phyloP scores from a whole-genome alignment of 2,888 invertebrate species.

The Stegophylla sp. region DNA sequence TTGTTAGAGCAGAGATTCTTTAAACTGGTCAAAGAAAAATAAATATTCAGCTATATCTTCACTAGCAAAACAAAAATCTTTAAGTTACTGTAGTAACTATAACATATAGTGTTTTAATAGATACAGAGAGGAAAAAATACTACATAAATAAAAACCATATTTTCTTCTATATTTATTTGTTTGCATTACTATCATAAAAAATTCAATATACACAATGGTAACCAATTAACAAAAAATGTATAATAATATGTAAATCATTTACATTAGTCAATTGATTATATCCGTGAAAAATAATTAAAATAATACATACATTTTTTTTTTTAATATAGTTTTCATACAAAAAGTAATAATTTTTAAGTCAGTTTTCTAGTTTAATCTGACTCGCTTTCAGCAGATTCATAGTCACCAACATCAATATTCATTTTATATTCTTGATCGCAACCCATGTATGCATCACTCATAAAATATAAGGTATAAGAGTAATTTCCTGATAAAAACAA shows the following conservation, averaged over 20 bases:
- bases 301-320: neutral
- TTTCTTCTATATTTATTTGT: neutral
- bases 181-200: slow-evolving; percentile 17
- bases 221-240: slow-evolving; percentile 8
- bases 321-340: neutral
- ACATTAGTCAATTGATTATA: slow-evolving; percentile 13
- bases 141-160: neutral
- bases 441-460: slow-evolving; percentile 98
- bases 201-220: slow-evolving; percentile 20
- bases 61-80: neutral
- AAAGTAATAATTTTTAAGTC: slow-evolving; percentile 3
- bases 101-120: neutral
- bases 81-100: neutral
- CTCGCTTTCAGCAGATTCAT: slow-evolving; percentile 51
- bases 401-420: slow-evolving; percentile 78
- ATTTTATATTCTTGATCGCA: slow-evolving; percentile 99
- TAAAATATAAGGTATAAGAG: slow-evolving; percentile 94
- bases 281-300: slow-evolving; percentile 31
- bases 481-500: slow-evolving; percentile 75
- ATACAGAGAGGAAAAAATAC: neutral
- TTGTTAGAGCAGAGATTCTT: no score
- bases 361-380: slow-evolving; percentile 12
- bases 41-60: neutral
- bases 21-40: no score
- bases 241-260: neutral